Evolutionary conservation across 2,797 vertebrate genomes (phyloP).

Genomic region (Acomys russatus): DNA sequence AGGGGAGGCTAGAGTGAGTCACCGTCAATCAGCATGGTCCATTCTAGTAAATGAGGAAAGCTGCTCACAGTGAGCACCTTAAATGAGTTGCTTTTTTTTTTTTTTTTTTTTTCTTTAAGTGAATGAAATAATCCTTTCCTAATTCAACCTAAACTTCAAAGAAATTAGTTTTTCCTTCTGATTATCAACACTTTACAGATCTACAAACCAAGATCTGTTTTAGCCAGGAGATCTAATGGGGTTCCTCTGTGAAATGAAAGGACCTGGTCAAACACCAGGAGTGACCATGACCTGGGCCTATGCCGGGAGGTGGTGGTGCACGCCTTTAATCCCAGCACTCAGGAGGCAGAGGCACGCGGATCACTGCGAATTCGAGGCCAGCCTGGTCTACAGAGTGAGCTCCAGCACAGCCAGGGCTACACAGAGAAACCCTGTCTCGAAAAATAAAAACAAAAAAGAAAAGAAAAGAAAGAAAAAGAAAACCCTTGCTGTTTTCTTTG

Average conservation of each 20-base stretch:
- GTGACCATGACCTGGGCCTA: too few relatives aligned
- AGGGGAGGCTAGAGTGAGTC: background rate
- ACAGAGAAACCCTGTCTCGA: too few relatives aligned
- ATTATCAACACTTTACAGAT: background rate
- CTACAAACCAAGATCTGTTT: background rate
- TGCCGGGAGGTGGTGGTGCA: too few relatives aligned
- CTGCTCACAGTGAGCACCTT: background rate
- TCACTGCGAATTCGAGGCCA: too few relatives aligned
- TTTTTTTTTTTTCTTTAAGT: background rate
- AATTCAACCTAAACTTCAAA: slow-evolving; percentile 21
- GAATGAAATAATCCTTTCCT: slow-evolving; percentile 54
- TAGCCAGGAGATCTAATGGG: background rate
- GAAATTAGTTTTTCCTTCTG: background rate
- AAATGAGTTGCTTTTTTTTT: background rate
- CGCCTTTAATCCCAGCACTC: too few relatives aligned
- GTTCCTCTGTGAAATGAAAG: background rate
- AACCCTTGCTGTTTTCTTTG: background rate
- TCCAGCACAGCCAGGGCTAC: too few relatives aligned
- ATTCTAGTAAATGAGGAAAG: slow-evolving; percentile 14
- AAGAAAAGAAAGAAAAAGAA: background rate
- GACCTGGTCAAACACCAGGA: background rate
- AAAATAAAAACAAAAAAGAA: too few relatives aligned
- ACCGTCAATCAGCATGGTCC: background rate
- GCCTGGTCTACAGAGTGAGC: too few relatives aligned
- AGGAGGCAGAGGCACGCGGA: too few relatives aligned